Base-by-base conservation (phyloP, 2,888 invertebrate genomes). In the Phaedon cochleariae region DNA sequence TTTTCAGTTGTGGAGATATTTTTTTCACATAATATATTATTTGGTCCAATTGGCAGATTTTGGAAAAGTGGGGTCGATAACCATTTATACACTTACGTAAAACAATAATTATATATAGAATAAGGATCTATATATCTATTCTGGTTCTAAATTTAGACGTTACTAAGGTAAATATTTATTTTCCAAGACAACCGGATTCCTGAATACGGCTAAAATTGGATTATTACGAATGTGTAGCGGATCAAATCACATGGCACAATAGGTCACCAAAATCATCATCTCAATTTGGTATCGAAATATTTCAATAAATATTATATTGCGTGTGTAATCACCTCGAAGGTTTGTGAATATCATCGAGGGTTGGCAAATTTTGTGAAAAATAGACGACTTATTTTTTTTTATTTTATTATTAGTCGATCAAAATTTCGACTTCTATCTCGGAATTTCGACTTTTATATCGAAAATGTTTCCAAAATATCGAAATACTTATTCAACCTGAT, bases 161-260 rank as follows among this genome's bases (percentile, higher is more conserved):
- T 61, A 67, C 71, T 51, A 71, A 71, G 71, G 71, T 69, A 71
- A 71, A 71, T 71, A 71, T 57, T 54, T 55, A 29, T 67, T 68
- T 61, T 60, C 69, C 71, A 62, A 69, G 71, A 69, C 71, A 67
- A 71, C 71, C 22, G 54, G 59, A 55, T 45, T 41, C 51, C 34
- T 46, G 48, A 52, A 64, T 34, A 59, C 61, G 66, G 65, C 61
- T 37, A 67, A 51, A 37, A 62, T 41, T 51, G 58, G 46, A n/a
- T 20, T 29, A n/a, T 48, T 53, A 29, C 57, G 46, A 34, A 34
- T 10, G 31, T 7, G 9, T n/a, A n/a, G n/a, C n/a, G n/a, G n/a
- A n/a, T 10, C 10, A 34, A 34, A 12, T 34, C 10, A 3, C 41
- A 48, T 61, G 63, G 64, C 54, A 63, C 68, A 61, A 41, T 12